phyloP scores from a whole-genome alignment of 1,140 invertebrate genomes.

The Drosophila ohnishii region DNA sequence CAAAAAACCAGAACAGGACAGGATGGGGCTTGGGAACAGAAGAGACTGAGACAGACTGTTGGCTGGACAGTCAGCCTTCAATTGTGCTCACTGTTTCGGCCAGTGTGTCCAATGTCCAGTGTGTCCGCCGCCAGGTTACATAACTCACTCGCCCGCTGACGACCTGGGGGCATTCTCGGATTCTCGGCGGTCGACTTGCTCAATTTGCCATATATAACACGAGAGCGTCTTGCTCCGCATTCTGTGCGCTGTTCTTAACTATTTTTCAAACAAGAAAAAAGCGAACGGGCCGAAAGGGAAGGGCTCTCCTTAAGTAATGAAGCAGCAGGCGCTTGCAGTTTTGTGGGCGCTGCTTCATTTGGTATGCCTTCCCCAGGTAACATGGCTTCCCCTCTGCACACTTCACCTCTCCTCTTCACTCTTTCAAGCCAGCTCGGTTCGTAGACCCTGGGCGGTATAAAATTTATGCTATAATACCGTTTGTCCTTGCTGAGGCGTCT shows the following conservation, averaged over 20 bases:
- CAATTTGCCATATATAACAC: constrained; percentile 79
- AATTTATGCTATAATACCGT: constrained; percentile 77
- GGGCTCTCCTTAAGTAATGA: constrained; percentile 65
- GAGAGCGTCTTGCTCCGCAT: constrained; percentile 35
- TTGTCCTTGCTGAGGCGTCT: constrained; percentile 74
- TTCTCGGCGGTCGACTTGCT: constrained; percentile 74
- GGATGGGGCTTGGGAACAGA: no score
- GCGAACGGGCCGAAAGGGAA: not conserved
- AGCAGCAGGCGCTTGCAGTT: constrained; percentile 75
- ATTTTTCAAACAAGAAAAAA: constrained; percentile 66
- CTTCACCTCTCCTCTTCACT: not conserved
- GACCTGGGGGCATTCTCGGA: constrained; percentile 73
- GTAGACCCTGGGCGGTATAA: constrained; percentile 80
- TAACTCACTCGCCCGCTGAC: constrained; percentile 69
- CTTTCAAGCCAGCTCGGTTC: constrained; percentile 35
- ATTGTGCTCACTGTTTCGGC: constrained; percentile 59
- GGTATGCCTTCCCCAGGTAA: constrained; percentile 61
- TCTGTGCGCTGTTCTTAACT: constrained; percentile 62
- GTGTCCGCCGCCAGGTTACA: constrained; percentile 54
- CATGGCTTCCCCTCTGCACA: not conserved
- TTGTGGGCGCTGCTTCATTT: constrained; percentile 78
- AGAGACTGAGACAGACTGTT: no score
- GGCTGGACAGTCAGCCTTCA: constrained; percentile 37
- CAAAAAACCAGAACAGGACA: constrained; percentile 26
- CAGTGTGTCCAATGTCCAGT: constrained; percentile 43